Base-by-base conservation (phyloP, 2,113 vertebrate species). In the Gadus macrocephalus region DNA sequence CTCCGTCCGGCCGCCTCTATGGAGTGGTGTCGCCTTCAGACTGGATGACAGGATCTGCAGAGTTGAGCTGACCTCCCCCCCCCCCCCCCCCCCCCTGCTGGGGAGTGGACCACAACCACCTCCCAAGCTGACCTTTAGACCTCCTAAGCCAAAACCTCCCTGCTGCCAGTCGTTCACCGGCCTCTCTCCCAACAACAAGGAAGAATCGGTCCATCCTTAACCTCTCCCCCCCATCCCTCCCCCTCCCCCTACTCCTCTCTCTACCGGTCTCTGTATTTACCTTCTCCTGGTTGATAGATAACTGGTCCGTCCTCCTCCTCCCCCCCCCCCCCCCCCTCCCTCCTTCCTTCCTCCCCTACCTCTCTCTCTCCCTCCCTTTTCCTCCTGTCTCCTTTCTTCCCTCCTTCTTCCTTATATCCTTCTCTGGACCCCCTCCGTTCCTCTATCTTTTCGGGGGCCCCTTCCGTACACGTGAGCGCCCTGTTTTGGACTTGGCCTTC, bases 1-100 rank as follows among this genome's bases (percentile, higher is more conserved):
- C 42, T 49, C 9, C 11, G 42, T 49, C 42, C 73, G 79, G 78
- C 82, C 4, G 79, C 83, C 75, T 49, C 42, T 85, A 92, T 92
- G 92, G 91, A 88, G 89, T 88, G 87, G 90, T 85, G 86, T 79
- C 86, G 87, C 77, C 86, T 91, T 73, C 91, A 92, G 85, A 92
- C 90, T 81, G 90, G 92, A 92, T 93, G 91, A 92, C 89, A 81
- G 87, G 67, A 76, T 87, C 81, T 77, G 71, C 73, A 83, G 71
- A 81, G 78, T 66, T 62, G 78, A 42, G 72, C 71, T 75, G 77
- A 79, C 63, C 22, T 69, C 70, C 64, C 75, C 35, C 20, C 65
- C 20, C 72, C 63, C 28, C 42, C 73, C 59, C 77, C 81, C 56
- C 70, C 5, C 28, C 66, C 71, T 73, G 35, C 15, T 62, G 27